Evolutionary conservation across 1,140 invertebrate genomes (phyloP).

Genomic region (Chionoecetes opilio): DNA sequence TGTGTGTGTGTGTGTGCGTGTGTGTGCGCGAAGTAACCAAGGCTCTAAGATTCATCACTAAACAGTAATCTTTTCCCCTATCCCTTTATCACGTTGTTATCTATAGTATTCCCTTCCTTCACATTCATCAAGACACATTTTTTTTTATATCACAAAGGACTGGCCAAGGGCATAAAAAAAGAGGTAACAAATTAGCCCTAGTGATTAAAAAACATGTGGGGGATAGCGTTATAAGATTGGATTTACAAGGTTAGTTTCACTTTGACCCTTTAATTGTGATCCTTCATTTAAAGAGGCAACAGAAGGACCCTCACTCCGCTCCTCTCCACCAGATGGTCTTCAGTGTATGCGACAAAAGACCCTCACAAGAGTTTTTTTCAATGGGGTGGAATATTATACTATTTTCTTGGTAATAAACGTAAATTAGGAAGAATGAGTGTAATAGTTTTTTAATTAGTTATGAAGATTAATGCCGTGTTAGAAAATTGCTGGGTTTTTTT

Average conservation of each 20-base stretch:
- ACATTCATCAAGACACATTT: too few species aligned
- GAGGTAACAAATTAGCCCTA: too few species aligned
- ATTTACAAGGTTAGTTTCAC: not conserved
- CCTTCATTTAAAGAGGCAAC: not conserved
- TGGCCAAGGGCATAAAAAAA: too few species aligned
- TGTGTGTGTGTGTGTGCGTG: not conserved
- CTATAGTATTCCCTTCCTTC: too few species aligned
- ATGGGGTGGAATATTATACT: not conserved
- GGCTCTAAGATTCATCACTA: not conserved
- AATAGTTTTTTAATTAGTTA: not conserved
- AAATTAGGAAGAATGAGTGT: not conserved
- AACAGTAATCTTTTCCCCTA: not conserved
- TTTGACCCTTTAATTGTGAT: not conserved
- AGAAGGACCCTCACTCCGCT: not conserved
- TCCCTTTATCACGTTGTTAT: not conserved
- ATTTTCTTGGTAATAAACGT: not conserved
- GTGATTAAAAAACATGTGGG: too few species aligned
- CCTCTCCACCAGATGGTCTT: not conserved
- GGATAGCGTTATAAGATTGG: not conserved
- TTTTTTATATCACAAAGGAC: too few species aligned
- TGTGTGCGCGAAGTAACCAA: not conserved
- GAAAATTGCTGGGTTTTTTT: not conserved
- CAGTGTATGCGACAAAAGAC: not conserved
- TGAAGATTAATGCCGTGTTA: not conserved
- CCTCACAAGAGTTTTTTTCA: not conserved